A percentile compares a stretch with the other conserved stretches of the same genome.
phyloP scores from a whole-genome alignment of 2,888 invertebrate genomes.

The Synergus itoensis region DNA sequence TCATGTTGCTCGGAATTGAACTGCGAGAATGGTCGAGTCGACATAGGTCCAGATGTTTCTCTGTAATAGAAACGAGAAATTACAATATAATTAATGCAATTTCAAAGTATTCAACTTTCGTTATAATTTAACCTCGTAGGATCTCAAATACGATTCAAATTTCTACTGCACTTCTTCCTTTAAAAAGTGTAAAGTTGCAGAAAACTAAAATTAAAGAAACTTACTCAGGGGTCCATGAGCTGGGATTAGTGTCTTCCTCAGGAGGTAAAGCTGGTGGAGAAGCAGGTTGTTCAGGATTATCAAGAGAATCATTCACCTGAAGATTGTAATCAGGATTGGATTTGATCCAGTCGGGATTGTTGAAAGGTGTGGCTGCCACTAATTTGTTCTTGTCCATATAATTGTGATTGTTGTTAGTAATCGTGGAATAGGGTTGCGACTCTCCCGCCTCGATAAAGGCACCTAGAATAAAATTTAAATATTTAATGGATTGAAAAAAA shows the following conservation, averaged over 20 bases:
- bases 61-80: conserved; percentile 55
- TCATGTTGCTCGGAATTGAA: conserved; percentile 64
- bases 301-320: conserved; percentile 53
- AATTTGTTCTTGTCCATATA: conserved; percentile 62
- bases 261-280: conserved; percentile 48
- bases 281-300: conserved; percentile 49
- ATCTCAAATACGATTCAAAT: too few relatives aligned
- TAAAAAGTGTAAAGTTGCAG: too few relatives aligned
- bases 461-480: conserved; percentile 1
- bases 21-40: conserved; percentile 57
- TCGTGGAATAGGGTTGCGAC: conserved; percentile 45
- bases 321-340: conserved; percentile 61
- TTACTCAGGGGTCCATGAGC: conserved; percentile 67
- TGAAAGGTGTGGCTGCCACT: conserved; percentile 59
- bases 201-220: conserved; percentile 42
- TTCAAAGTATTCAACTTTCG: too few relatives aligned
- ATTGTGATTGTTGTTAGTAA: conserved; percentile 56
- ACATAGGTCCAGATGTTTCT: conserved; percentile 60
- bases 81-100: too few relatives aligned
- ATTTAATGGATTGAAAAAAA: background rate
- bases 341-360: conserved; percentile 61
- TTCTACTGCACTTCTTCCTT: too few relatives aligned
- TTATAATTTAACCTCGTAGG: too few relatives aligned
- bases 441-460: conserved; percentile 22
- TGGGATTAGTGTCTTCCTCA: conserved; percentile 63